Evolutionary conservation across 1,140 invertebrate species (phyloP).

Genomic region (Drosophila teissieri): DNA sequence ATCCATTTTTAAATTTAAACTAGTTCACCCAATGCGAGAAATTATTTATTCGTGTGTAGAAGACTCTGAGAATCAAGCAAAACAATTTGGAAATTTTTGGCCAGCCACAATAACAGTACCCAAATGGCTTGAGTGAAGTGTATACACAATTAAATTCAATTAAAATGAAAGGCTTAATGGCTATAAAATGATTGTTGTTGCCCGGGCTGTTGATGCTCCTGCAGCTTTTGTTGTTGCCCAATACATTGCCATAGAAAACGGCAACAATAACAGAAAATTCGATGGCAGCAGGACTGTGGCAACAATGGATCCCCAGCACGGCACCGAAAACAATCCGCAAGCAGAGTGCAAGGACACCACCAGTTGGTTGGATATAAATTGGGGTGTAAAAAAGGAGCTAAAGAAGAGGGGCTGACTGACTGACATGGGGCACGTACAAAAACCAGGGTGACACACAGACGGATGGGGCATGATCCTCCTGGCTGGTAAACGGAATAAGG

Average conservation of each 20-base stretch:
- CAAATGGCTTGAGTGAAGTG: conserved; percentile 47
- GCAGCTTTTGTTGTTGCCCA: conserved; percentile 22
- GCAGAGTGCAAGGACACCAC: conserved; percentile 13
- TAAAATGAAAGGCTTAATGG: conserved; percentile 77
- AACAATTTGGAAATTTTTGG: conserved; percentile 51
- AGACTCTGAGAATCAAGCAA: conserved; percentile 25
- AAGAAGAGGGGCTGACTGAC: conserved; percentile 16
- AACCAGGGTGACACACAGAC: conserved; percentile 19
- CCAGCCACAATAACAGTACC: conserved; percentile 26
- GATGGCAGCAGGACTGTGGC: conserved; percentile 31
- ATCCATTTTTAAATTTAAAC: not conserved
- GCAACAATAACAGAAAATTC: conserved; percentile 29
- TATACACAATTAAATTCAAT: conserved; percentile 80
- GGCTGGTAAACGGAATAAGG: conserved; percentile 26
- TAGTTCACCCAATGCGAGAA: no score
- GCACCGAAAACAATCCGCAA: conserved; percentile 44
- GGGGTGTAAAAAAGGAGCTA: not conserved
- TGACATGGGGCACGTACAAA: conserved; percentile 41
- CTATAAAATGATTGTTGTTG: conserved; percentile 72
- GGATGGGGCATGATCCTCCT: conserved; percentile 9
- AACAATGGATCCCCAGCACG: conserved; percentile 24
- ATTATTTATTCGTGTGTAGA: conserved; percentile 1
- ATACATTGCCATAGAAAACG: conserved; percentile 58
- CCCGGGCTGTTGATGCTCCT: conserved; percentile 5
- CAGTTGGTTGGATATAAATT: not conserved